phyloP scores from a whole-genome alignment of 2,888 invertebrate species.

The Clistopyga incitator region DNA sequence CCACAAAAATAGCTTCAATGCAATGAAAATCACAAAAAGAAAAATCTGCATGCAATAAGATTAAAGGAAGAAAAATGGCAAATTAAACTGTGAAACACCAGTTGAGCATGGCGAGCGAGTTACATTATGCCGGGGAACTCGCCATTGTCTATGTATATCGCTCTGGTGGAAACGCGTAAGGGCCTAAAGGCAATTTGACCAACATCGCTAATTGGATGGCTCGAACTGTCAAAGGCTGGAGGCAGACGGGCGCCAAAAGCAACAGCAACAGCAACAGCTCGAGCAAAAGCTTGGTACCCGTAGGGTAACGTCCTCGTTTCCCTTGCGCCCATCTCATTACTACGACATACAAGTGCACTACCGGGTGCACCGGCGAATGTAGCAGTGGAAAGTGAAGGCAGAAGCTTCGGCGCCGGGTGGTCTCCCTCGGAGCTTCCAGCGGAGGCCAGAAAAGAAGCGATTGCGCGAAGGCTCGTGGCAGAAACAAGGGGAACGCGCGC shows the following conservation, averaged over 20 bases:
- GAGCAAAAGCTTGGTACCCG: conserved; percentile 41
- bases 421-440: background rate
- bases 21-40: too few species aligned
- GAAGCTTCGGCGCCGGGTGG: conserved; percentile 5
- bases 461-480: conserved; percentile 14
- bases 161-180: conserved; percentile 12
- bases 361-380: conserved; percentile 7
- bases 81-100: background rate
- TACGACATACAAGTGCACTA: conserved; percentile 7
- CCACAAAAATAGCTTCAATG: too few species aligned
- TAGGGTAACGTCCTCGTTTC: conserved; percentile 42
- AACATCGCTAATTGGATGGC: conserved; percentile 61
- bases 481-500: conserved; percentile 2
- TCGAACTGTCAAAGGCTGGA: conserved; percentile 60
- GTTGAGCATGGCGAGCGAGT: background rate
- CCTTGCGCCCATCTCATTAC: conserved; percentile 18
- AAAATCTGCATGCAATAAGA: too few species aligned
- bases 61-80: too few species aligned
- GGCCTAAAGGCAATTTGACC: conserved; percentile 51
- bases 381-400: conserved; percentile 7
- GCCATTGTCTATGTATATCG: conserved; percentile 14
- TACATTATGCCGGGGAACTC: background rate
- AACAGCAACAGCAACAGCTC: background rate
- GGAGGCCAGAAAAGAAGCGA: conserved; percentile 5
- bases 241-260: conserved; percentile 32